Conservation (phyloP, 2,888 invertebrate genomes). For the Pandemis cinnamomeana region DNA sequence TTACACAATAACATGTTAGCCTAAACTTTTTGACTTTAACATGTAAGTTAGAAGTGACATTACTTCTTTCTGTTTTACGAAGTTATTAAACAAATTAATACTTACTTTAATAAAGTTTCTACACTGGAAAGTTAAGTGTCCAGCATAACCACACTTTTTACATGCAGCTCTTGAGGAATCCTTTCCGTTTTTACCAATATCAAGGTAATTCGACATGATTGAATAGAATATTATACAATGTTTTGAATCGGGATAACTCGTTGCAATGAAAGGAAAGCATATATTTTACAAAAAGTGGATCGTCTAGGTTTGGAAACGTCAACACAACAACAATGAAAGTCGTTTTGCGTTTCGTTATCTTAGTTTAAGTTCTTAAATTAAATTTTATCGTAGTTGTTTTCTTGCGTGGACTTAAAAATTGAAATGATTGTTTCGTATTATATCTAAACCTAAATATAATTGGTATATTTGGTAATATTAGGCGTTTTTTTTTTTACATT, state of each 20-base stretch:
- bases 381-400: neutral
- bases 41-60: neutral
- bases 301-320: slow-evolving; percentile 44
- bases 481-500: neutral
- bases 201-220: slow-evolving; percentile 71
- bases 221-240: slow-evolving; percentile 6
- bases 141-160: slow-evolving; percentile 98
- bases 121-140: slow-evolving; percentile 98
- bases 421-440: too few species aligned
- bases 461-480: neutral
- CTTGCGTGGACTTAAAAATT: neutral
- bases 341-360: slow-evolving; percentile 46
- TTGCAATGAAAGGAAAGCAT: neutral
- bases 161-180: slow-evolving; percentile 93
- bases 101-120: slow-evolving; percentile 95
- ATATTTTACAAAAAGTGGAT: neutral
- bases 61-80: neutral
- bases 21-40: neutral
- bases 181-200: slow-evolving; percentile 85
- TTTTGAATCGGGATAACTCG: neutral
- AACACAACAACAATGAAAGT: slow-evolving; percentile 45
- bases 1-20: too few species aligned
- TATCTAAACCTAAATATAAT: too few species aligned
- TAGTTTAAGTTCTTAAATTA: neutral
- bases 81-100: slow-evolving; percentile 42